Conservation (phyloP, 1,140 invertebrate genomes). For the Popillia japonica region DNA sequence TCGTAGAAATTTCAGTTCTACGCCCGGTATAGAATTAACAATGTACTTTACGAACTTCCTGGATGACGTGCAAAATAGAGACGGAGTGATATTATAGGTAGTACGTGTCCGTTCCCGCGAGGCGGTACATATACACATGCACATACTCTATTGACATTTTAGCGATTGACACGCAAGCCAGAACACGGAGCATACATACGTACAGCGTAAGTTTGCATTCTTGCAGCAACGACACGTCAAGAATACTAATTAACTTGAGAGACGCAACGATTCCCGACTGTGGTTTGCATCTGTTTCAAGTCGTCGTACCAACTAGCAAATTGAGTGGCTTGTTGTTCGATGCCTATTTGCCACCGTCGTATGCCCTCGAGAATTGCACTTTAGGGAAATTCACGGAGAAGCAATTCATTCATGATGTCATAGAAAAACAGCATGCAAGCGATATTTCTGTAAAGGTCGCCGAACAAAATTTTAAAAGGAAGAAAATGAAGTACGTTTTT, state of each 20-base stretch:
- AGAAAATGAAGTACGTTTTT: no score
- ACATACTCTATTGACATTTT: constrained; percentile 4
- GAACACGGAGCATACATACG: neutral
- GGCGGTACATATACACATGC: neutral
- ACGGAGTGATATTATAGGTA: neutral
- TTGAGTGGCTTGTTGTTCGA: no score
- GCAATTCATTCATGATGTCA: no score
- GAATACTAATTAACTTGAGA: constrained; percentile 2
- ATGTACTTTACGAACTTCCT: constrained; percentile 10
- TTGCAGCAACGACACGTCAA: neutral
- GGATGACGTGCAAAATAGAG: constrained; percentile 14
- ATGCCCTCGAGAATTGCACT: no score
- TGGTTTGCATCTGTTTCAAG: neutral
- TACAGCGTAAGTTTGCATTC: constrained; percentile 10
- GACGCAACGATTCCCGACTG: neutral
- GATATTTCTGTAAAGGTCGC: no score
- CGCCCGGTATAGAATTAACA: constrained; percentile 9
- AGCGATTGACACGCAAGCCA: constrained; percentile 7
- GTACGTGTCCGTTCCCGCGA: neutral
- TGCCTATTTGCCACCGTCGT: no score
- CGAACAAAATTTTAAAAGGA: no score
- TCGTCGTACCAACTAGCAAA: neutral
- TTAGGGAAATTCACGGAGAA: no score
- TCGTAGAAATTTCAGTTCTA: constrained; percentile 3
- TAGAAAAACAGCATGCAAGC: no score